These are phyloP conservation scores for Nycticebus coucang DNA, from an alignment of 2,113 vertebrate genomes.

Conservation along the genomic window DNA sequence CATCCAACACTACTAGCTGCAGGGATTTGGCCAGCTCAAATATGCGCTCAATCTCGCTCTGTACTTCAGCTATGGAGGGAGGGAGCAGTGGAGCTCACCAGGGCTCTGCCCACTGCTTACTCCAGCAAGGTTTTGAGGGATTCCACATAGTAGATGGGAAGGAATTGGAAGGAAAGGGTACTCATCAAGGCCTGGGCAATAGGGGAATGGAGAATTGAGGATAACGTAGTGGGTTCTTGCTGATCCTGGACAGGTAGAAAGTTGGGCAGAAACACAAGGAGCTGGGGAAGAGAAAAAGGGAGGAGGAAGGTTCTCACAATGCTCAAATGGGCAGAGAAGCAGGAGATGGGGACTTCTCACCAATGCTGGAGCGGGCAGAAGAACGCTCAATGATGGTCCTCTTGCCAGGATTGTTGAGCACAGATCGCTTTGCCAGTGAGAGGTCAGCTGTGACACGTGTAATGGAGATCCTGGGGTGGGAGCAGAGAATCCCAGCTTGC, in stretches of 20 bases:
- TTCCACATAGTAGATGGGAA: not conserved
- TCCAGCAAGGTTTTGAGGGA: not conserved
- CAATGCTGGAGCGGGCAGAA: conserved; percentile 95
- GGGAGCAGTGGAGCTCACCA: not conserved
- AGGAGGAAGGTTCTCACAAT: not conserved
- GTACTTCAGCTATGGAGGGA: conserved; percentile 91
- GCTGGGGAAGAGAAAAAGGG: not conserved
- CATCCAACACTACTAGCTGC: conserved; percentile 96
- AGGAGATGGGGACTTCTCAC: conserved; percentile 83
- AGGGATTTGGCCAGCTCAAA: conserved; percentile 97
- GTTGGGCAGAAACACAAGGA: not conserved
- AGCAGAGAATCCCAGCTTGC: not conserved
- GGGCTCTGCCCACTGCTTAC: not conserved
- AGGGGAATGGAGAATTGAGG: not conserved
- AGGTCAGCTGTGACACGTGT: conserved; percentile 97
- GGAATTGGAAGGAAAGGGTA: not conserved
- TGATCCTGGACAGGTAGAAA: not conserved
- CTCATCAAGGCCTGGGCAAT: not conserved
- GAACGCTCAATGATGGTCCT: conserved; percentile 97
- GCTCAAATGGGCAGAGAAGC: not conserved
- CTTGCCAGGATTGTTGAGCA: conserved; percentile 95
- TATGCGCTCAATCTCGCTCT: conserved; percentile 98
- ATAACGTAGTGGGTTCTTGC: not conserved
- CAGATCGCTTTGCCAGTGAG: conserved; percentile 96
- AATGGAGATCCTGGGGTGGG: conserved; percentile 92